Conservation (phyloP, 2,797 vertebrate species). For the Merluccius polli region DNA sequence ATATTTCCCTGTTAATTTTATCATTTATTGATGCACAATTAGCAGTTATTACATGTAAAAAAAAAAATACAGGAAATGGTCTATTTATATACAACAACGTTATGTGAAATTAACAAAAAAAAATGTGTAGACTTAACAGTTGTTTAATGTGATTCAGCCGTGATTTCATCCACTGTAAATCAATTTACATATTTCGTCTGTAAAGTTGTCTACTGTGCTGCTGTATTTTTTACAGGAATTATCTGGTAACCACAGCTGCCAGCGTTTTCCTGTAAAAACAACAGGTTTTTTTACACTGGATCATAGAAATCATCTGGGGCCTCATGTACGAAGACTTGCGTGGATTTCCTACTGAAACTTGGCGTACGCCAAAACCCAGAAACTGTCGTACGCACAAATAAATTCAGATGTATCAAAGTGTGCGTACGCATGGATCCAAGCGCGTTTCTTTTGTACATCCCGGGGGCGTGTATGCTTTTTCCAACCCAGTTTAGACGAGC, state of each 20-base stretch:
- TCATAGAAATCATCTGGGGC: too few species aligned
- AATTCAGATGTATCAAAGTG: too few species aligned
- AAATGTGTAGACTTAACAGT: not conserved
- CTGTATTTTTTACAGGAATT: slow-evolving; percentile 31
- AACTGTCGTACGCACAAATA: too few species aligned
- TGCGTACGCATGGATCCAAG: too few species aligned
- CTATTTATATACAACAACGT: slow-evolving; percentile 3
- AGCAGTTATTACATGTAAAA: slow-evolving; percentile 19
- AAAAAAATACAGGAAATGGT: slow-evolving; percentile 3
- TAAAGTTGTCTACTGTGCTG: slow-evolving; percentile 13
- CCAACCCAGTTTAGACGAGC: too few species aligned
- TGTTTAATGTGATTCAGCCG: slow-evolving; percentile 3
- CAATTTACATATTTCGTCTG: slow-evolving; percentile 12
- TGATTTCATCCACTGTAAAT: not conserved
- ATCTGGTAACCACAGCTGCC: slow-evolving; percentile 34
- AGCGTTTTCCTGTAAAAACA: slow-evolving; percentile 29
- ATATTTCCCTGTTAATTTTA: slow-evolving; percentile 19
- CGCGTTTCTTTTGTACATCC: too few species aligned
- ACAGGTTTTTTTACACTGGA: not conserved
- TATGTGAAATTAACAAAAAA: not conserved
- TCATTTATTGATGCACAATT: slow-evolving; percentile 24
- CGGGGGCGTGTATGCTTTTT: too few species aligned
- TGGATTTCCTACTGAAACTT: too few species aligned
- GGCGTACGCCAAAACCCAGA: too few species aligned
- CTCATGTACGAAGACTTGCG: too few species aligned